These are phyloP conservation scores for Pseudococcus jackbeardsleyi DNA, from an alignment of 2,888 invertebrate genomes.

Conservation along the genomic window DNA sequence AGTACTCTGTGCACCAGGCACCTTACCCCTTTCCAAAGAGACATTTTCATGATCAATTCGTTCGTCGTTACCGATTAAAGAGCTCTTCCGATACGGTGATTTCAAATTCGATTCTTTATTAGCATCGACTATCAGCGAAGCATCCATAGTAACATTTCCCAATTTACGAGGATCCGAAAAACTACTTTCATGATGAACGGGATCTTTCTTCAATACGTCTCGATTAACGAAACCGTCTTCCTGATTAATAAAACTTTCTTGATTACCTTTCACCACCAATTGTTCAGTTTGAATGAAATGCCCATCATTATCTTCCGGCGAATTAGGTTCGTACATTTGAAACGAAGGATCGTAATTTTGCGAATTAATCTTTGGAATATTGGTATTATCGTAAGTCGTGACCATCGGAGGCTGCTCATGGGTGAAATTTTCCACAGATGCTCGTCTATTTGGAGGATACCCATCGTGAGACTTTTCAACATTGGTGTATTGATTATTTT, in stretches of 20 bases:
- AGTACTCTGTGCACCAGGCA: slow-evolving; percentile 41
- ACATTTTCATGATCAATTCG: neutral
- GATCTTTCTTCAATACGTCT: neutral
- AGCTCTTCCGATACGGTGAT: slow-evolving; percentile 32
- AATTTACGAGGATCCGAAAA: slow-evolving; percentile 21
- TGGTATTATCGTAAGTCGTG: neutral
- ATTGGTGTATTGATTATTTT: neutral
- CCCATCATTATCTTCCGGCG: neutral
- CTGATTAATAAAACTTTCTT: neutral
- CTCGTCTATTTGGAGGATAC: neutral
- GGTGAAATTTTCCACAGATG: slow-evolving; percentile 27
- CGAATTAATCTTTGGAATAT: neutral
- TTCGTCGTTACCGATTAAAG: neutral
- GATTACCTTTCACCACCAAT: neutral
- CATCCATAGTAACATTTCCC: neutral
- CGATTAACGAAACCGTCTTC: neutral
- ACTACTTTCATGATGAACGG: neutral
- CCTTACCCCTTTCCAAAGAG: slow-evolving; percentile 13
- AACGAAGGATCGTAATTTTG: slow-evolving; percentile 13
- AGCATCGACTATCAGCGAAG: neutral
- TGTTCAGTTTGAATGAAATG: neutral
- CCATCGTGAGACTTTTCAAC: neutral
- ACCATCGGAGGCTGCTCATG: neutral
- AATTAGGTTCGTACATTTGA: neutral
- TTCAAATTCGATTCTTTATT: slow-evolving; percentile 16